Evolutionary conservation across 2,888 invertebrate species (phyloP), one percentile per base, ranked within the genome.

Genomic region (Onchidella celtica): DNA sequence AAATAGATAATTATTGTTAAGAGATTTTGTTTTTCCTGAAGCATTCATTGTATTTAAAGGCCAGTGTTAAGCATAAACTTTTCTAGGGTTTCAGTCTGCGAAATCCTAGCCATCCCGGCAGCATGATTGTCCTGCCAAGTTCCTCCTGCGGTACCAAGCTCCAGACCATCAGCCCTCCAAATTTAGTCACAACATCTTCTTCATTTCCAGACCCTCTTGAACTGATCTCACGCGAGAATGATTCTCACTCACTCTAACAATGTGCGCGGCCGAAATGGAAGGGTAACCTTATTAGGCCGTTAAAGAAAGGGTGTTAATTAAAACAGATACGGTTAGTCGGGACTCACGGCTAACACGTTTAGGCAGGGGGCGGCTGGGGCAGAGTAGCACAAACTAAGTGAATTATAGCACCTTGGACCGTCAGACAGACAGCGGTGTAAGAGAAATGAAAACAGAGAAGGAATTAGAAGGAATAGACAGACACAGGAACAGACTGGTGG

Each of bases 241-340:
- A 55, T 32, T 36, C 69, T 32, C 78, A 59, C 47, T 69, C 59
- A 27, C 38, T 36, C 38, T 55, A 24, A 69, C 78, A 78, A 78
- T 78, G 61, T 17, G 57, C 69, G 55, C 36, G 69, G 34, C 32
- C 59, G 78, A 70, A 70, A 78, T 69, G 69, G 72, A 69, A 65
- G 59, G 40, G 21, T 79, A 79, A 79, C 72, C 72, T 72, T 40
- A 70, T 63, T 79, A 65, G 38, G 63, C 24, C 14, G 32, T 57
- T 72, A 72, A 79, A 34, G 65, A 72, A 72, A 69, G 72, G 69
- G 79, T 29, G 63, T 78, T 79, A 72, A 70, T 79, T 79, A 79
- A 72, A 72, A 69, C 63, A 70, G 79, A 79, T 63, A 79, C 61
- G 72, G 70, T 65, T 68, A 59, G 72, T 63, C 79, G 32, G 6